phyloP scores from a whole-genome alignment of 2,888 invertebrate genomes.

The Pachydiplax longipennis region DNA sequence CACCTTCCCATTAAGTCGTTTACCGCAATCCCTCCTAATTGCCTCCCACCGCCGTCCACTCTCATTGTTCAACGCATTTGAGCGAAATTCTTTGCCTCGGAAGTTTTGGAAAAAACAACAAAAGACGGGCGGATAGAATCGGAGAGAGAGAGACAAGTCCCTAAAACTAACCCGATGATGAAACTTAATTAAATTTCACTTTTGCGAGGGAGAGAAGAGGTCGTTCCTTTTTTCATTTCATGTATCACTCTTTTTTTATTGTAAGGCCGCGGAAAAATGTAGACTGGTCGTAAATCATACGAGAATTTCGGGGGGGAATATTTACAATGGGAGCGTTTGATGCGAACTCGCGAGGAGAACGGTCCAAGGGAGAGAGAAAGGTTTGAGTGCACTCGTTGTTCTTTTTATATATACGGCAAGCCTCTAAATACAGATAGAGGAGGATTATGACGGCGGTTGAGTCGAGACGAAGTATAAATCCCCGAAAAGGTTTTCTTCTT shows the following conservation, averaged over 20 bases:
- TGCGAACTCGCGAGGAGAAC: no score
- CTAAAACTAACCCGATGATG: not conserved
- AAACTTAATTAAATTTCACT: slow-evolving; percentile 33
- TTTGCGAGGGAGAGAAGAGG: not conserved
- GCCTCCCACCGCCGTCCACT: not conserved
- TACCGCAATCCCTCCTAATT: slow-evolving; percentile 17
- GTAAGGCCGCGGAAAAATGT: not conserved
- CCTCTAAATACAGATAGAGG: no score
- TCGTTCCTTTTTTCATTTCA: not conserved
- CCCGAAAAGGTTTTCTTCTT: no score
- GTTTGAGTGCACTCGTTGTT: no score
- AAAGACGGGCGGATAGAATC: not conserved
- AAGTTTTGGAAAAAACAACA: not conserved
- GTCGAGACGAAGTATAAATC: no score
- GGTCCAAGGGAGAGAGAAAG: no score
- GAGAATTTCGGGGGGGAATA: not conserved
- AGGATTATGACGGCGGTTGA: no score
- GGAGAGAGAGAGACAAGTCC: not conserved
- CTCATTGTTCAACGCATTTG: not conserved
- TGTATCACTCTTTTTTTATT: not conserved
- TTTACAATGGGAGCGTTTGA: slow-evolving; percentile 6
- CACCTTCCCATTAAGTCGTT: slow-evolving; percentile 33
- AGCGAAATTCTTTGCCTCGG: not conserved
- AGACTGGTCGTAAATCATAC: slow-evolving; percentile 1
- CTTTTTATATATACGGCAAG: no score